Evolutionary conservation across 2,113 vertebrate species (phyloP).

Genomic region (Delphinus delphis): DNA sequence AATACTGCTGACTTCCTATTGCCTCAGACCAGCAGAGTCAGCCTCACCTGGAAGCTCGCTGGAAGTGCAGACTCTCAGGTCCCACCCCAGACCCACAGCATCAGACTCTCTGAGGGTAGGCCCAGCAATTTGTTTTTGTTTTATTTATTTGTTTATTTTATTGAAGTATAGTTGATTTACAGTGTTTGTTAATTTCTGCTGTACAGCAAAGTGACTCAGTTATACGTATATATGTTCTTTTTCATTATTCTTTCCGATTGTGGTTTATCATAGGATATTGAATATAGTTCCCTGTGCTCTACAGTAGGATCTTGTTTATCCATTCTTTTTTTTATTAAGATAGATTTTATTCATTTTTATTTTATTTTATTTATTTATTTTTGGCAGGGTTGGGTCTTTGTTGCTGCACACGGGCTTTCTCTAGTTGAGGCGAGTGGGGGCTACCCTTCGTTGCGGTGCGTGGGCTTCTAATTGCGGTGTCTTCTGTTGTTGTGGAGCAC

Average conservation of each 20-base stretch:
- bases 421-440: too few species aligned
- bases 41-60: not conserved
- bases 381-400: too few species aligned
- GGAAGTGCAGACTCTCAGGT: not conserved
- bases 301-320: not conserved
- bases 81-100: fast-evolving
- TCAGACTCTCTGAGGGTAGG: not conserved
- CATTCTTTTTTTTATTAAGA: too few species aligned
- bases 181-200: not conserved
- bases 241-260: not conserved
- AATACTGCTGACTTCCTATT: fast-evolving
- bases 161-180: not conserved
- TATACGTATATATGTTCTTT: not conserved
- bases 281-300: not conserved
- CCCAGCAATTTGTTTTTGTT: not conserved
- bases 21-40: not conserved
- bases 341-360: too few species aligned
- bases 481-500: too few species aligned
- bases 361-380: too few species aligned
- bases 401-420: fast-evolving
- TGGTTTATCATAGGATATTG: not conserved
- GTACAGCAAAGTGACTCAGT: not conserved
- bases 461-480: too few species aligned
- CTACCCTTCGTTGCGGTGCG: fast-evolving
- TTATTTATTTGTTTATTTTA: not conserved